A percentile compares a stretch with the other conserved stretches of the same genome.
phyloP scores from a whole-genome alignment of 2,113 vertebrate genomes.

The Tylochromis polylepis region DNA sequence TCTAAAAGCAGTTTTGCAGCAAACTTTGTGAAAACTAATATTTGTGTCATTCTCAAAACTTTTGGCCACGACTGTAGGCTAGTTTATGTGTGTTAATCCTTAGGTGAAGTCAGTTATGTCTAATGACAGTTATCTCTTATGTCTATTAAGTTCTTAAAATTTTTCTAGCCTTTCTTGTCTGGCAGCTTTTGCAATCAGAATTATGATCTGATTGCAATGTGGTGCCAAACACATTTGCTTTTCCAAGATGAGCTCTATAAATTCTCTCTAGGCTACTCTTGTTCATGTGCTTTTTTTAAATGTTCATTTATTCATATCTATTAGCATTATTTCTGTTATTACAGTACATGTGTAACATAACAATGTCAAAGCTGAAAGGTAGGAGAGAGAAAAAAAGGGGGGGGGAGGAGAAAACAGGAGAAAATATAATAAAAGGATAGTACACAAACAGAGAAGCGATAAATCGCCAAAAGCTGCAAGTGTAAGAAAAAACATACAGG shows the following conservation, averaged over 20 bases:
- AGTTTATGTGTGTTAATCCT: not conserved
- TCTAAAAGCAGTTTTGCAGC: too few relatives aligned
- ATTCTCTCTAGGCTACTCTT: not conserved
- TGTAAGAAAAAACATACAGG: not conserved
- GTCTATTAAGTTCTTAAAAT: not conserved
- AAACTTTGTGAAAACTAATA: too few relatives aligned
- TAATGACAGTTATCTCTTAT: too few relatives aligned
- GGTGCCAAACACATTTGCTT: not conserved
- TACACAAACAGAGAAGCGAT: not conserved
- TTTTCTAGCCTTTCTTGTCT: accelerated
- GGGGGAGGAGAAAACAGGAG: not conserved
- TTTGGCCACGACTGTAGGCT: too few relatives aligned
- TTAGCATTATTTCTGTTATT: not conserved
- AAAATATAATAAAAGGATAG: not conserved
- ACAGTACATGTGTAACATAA: not conserved
- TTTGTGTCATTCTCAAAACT: too few relatives aligned
- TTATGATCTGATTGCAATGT: not conserved
- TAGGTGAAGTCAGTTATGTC: not conserved
- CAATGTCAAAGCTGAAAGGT: not conserved
- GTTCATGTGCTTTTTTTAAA: not conserved
- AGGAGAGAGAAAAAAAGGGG: not conserved
- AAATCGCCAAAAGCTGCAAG: not conserved
- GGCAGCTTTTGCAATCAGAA: not conserved
- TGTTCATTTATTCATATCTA: not conserved
- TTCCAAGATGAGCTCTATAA: not conserved